A percentile compares a stretch with the other conserved stretches of the same genome.
Evolutionary conservation across 2,797 vertebrate species (phyloP).

Genomic region (Momotus momota): DNA sequence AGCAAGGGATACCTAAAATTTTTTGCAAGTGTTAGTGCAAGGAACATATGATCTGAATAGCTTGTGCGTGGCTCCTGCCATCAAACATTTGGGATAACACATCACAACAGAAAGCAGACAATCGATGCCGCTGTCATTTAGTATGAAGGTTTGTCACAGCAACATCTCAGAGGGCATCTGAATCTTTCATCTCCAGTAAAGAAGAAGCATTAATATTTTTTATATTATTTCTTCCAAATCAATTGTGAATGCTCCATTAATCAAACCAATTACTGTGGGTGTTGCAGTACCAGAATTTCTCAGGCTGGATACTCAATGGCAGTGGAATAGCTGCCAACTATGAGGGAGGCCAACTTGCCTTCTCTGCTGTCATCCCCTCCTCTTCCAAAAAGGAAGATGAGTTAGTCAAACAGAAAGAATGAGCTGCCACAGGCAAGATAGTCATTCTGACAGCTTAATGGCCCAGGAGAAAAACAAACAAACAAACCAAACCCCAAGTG

Average conservation of each 20-base stretch:
- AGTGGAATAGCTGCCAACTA: background rate
- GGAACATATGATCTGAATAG: background rate
- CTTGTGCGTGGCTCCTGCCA: background rate
- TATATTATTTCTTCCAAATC: slow-evolving; percentile 2
- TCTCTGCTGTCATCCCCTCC: background rate
- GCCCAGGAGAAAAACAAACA: background rate
- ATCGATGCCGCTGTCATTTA: background rate
- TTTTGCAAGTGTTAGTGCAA: background rate
- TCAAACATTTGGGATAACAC: background rate
- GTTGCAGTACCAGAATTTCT: slow-evolving; percentile 33
- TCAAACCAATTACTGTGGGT: slow-evolving; percentile 27
- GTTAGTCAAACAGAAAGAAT: slow-evolving; percentile 5
- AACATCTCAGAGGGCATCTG: background rate
- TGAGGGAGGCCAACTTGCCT: background rate
- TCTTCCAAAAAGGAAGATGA: background rate
- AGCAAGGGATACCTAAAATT: background rate
- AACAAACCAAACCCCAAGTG: background rate
- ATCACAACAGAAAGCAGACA: background rate
- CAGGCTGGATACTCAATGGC: slow-evolving; percentile 36
- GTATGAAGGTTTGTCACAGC: background rate
- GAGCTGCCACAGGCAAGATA: background rate
- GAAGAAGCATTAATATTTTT: background rate
- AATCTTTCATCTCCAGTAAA: slow-evolving; percentile 12
- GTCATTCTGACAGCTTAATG: slow-evolving; percentile 40
- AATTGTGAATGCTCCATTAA: slow-evolving; percentile 16